Evolutionary conservation across 2,797 vertebrate species (phyloP).

Genomic region (Siniperca obscura): DNA sequence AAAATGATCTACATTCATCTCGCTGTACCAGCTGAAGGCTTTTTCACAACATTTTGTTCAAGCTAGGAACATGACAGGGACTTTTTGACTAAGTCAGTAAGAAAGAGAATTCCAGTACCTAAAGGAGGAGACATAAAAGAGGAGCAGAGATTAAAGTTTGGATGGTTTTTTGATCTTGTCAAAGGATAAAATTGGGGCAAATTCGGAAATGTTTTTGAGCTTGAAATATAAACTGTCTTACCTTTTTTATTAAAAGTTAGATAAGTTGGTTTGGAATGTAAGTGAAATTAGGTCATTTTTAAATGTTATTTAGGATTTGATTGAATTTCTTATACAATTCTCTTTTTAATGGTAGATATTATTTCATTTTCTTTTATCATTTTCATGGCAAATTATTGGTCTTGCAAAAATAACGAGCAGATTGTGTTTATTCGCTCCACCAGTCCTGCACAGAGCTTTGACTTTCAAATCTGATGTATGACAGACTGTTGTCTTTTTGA

Average conservation of each 20-base stretch:
- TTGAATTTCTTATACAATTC: not conserved
- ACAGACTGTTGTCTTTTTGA: conserved; percentile 17
- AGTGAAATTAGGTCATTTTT: not conserved
- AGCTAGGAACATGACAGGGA: conserved; percentile 38
- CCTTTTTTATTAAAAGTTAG: not conserved
- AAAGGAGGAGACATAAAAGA: conserved; percentile 49
- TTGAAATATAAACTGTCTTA: conserved; percentile 19
- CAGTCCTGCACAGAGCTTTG: conserved; percentile 16
- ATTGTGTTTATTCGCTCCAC: conserved; percentile 8
- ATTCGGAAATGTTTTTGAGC: conserved; percentile 9
- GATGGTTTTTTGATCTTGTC: conserved; percentile 11
- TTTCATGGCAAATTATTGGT: conserved; percentile 13
- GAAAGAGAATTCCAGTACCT: conserved; percentile 49
- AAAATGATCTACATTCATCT: conserved; percentile 15
- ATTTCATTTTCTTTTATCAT: not conserved
- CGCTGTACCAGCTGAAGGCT: conserved; percentile 21
- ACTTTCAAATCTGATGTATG: conserved; percentile 5
- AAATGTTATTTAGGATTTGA: not conserved
- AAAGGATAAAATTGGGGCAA: conserved; percentile 13
- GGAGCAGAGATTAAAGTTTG: conserved; percentile 42
- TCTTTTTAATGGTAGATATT: not conserved
- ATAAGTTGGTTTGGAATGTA: not conserved
- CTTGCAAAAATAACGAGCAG: not conserved
- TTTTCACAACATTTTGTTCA: conserved; percentile 35
- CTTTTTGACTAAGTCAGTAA: conserved; percentile 48